These are phyloP conservation scores for Linnaemya tessellans DNA, from an alignment of 2,888 invertebrate species.

Conservation along the genomic window DNA sequence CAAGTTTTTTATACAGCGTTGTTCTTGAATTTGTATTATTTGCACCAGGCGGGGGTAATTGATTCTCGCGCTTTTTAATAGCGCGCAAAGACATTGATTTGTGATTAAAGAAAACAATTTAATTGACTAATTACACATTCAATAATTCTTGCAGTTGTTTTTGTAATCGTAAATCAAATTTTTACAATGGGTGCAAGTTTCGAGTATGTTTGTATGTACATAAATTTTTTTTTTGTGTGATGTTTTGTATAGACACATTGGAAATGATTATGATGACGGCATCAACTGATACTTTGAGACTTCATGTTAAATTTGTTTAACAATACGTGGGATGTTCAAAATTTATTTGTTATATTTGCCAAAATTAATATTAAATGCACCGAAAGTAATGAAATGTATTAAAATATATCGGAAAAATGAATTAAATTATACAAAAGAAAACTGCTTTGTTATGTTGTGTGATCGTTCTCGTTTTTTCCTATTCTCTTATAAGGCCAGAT, in stretches of 20 bases:
- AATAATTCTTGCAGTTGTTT: constrained; percentile 10
- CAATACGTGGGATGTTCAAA: background rate
- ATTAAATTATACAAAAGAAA: constrained; percentile 42
- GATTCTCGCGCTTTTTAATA: constrained; percentile 81
- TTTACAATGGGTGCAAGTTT: constrained; percentile 27
- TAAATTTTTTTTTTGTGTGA: constrained; percentile 2
- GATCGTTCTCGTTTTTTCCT: constrained; percentile 41
- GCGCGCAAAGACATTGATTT: constrained; percentile 82
- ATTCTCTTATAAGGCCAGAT: constrained; percentile 7
- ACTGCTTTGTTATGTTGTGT: constrained; percentile 62
- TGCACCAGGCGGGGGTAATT: constrained; percentile 71
- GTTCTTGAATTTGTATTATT: constrained; percentile 66
- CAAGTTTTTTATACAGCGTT: constrained; percentile 62
- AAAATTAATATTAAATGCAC: constrained; percentile 5
- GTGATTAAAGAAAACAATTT: constrained; percentile 9
- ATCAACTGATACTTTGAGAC: constrained; percentile 43
- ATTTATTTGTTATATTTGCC: background rate
- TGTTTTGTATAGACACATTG: constrained; percentile 22
- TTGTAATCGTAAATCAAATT: constrained; percentile 40
- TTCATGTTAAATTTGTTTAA: constrained; percentile 16
- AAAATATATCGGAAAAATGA: constrained; percentile 43
- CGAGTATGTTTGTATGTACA: background rate
- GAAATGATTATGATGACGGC: constrained; percentile 58
- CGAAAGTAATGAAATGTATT: constrained; percentile 8
- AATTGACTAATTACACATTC: constrained; percentile 16